Percentiles rank a stretch among this genome's conserved stretches.
Conservation (phyloP, 2,797 vertebrate species). For the Enteromius anoplus region DNA sequence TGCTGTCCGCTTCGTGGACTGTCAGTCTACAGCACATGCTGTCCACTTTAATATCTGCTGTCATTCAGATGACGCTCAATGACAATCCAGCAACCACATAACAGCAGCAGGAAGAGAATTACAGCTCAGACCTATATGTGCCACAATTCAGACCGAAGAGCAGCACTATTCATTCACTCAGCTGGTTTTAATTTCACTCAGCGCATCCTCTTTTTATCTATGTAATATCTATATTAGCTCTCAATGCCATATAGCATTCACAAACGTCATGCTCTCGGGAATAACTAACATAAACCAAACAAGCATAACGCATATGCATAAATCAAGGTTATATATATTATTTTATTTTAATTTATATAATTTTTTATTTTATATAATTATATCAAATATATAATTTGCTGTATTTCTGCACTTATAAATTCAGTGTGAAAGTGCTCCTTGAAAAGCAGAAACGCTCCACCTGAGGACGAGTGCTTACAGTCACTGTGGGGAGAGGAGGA, state of each 20-base stretch:
- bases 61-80: not conserved
- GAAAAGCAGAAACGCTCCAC: not conserved
- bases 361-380: too few relatives aligned
- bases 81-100: constrained; percentile 13
- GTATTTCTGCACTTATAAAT: not conserved
- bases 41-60: constrained; percentile 17
- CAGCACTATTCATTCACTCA: not conserved
- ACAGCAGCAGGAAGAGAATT: not conserved
- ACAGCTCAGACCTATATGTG: not conserved
- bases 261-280: not conserved
- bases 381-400: not conserved
- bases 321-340: not conserved
- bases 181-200: not conserved
- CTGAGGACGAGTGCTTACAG: not conserved
- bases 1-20: constrained; percentile 1
- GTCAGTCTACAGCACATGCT: not conserved
- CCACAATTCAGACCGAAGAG: not conserved
- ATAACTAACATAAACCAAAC: not conserved
- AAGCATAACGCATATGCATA: not conserved
- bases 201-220: not conserved
- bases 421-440: constrained; percentile 15
- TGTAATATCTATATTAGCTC: too few relatives aligned
- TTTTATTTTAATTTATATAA: too few relatives aligned
- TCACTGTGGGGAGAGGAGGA: not conserved
- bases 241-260: not conserved